A percentile compares a stretch with the other conserved stretches of the same genome.
Evolutionary conservation across 2,797 vertebrate genomes (phyloP).

Genomic region (Brachyalestes nurse): DNA sequence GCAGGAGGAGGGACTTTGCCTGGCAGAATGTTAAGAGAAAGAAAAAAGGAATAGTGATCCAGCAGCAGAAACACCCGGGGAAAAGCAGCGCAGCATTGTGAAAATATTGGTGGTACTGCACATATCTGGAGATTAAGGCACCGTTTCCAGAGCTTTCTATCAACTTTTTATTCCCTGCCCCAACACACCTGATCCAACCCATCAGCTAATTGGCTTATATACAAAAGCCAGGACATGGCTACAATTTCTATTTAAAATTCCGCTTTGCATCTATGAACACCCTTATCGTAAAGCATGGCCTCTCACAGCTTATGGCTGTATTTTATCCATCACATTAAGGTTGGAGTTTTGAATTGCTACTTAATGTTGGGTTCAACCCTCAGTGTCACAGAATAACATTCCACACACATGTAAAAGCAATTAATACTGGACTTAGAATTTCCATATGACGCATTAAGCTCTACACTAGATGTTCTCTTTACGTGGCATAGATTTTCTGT

Average conservation of each 20-base stretch:
- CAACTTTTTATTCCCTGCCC: neutral
- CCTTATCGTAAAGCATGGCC: too few relatives aligned
- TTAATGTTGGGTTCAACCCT: too few relatives aligned
- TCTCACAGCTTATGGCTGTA: neutral
- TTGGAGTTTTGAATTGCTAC: neutral
- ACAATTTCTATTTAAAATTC: neutral
- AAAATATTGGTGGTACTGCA: neutral
- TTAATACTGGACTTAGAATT: too few relatives aligned
- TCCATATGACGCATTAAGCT: too few relatives aligned
- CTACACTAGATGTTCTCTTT: too few relatives aligned
- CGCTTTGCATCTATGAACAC: too few relatives aligned
- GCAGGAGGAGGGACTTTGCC: slow-evolving; percentile 42
- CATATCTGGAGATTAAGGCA: neutral
- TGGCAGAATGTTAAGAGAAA: slow-evolving; percentile 17
- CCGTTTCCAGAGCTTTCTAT: neutral
- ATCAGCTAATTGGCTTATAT: neutral
- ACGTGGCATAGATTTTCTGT: too few relatives aligned
- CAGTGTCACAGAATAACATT: too few relatives aligned
- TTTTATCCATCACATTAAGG: neutral
- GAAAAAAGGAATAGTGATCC: slow-evolving; percentile 11
- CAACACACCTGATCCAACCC: neutral
- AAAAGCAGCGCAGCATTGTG: neutral
- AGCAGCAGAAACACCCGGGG: slow-evolving; percentile 16
- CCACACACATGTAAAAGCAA: too few relatives aligned
- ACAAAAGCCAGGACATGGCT: neutral